Evolutionary conservation across 2,113 vertebrate species (phyloP).

Genomic region (Callipepla californica): DNA sequence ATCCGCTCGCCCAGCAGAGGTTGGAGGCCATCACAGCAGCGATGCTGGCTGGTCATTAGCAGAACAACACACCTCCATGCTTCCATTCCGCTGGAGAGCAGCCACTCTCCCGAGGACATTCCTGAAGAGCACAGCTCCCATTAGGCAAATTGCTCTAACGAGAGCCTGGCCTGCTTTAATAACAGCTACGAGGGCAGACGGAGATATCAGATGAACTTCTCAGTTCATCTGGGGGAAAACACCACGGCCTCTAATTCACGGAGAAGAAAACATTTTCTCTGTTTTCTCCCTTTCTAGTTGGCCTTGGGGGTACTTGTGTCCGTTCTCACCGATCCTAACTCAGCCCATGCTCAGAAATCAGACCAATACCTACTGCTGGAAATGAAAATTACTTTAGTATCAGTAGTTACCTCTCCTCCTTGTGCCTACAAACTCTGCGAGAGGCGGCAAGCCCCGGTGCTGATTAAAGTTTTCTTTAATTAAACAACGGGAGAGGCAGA

Average conservation of each 20-base stretch:
- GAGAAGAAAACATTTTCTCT: not conserved
- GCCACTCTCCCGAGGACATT: slow-evolving; percentile 51
- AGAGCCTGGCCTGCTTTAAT: slow-evolving; percentile 64
- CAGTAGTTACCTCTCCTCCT: slow-evolving; percentile 41
- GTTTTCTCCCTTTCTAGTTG: not conserved
- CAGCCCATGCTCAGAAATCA: not conserved
- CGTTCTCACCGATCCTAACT: not conserved
- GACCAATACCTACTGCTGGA: accelerated
- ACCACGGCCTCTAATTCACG: not conserved
- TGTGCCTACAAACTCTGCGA: not conserved
- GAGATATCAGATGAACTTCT: slow-evolving; percentile 45
- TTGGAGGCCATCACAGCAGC: slow-evolving; percentile 29
- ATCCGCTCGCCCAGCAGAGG: slow-evolving; percentile 53
- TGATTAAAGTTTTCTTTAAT: not conserved
- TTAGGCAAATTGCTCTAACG: slow-evolving; percentile 75
- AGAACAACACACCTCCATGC: slow-evolving; percentile 11
- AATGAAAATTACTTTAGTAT: not conserved
- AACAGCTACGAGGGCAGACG: slow-evolving; percentile 50
- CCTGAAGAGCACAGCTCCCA: slow-evolving; percentile 62
- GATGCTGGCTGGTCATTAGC: slow-evolving; percentile 4
- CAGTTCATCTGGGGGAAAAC: slow-evolving; percentile 1
- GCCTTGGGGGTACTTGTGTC: not conserved
- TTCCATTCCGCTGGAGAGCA: slow-evolving; percentile 46
- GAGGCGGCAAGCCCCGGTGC: not conserved
- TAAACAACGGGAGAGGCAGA: not conserved